Conservation (phyloP, 2,888 invertebrate genomes). For the Tipula vernalis region DNA sequence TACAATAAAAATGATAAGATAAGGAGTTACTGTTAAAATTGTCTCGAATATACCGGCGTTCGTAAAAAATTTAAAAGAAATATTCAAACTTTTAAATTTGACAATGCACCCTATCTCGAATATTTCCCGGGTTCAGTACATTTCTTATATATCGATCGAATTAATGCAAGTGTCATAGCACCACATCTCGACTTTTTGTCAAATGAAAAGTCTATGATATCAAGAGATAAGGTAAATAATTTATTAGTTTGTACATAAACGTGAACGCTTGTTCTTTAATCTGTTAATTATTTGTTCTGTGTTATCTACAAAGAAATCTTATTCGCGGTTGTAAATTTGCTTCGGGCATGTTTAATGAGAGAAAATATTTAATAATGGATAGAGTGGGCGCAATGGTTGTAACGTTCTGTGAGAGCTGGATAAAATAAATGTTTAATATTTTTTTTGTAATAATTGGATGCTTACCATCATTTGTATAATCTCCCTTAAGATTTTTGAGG, state of each 20-base stretch:
- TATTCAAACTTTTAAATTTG: slow-evolving; percentile 37
- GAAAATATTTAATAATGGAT: too few relatives aligned
- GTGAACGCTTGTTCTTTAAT: background rate
- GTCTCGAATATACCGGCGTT: slow-evolving; percentile 48
- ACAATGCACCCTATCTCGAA: slow-evolving; percentile 85
- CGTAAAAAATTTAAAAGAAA: slow-evolving; percentile 44
- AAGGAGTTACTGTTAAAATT: slow-evolving; percentile 42
- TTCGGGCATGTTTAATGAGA: background rate
- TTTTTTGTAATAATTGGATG: too few relatives aligned
- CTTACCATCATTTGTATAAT: too few relatives aligned
- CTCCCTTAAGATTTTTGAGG: too few relatives aligned
- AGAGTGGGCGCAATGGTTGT: too few relatives aligned
- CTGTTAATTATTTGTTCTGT: background rate
- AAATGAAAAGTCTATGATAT: slow-evolving; percentile 45
- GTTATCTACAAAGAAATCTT: background rate
- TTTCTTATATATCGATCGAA: slow-evolving; percentile 80
- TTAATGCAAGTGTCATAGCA: slow-evolving; percentile 65
- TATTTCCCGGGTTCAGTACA: slow-evolving; percentile 90
- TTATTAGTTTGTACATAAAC: background rate
- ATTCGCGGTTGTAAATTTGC: background rate
- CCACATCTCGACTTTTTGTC: slow-evolving; percentile 57
- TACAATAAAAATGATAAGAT: slow-evolving; percentile 44
- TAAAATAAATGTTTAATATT: too few relatives aligned
- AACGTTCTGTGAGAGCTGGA: too few relatives aligned
- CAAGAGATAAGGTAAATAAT: slow-evolving; percentile 48